Conservation (phyloP, 2,113 vertebrate species). For the Pelecanoides urinatrix region DNA sequence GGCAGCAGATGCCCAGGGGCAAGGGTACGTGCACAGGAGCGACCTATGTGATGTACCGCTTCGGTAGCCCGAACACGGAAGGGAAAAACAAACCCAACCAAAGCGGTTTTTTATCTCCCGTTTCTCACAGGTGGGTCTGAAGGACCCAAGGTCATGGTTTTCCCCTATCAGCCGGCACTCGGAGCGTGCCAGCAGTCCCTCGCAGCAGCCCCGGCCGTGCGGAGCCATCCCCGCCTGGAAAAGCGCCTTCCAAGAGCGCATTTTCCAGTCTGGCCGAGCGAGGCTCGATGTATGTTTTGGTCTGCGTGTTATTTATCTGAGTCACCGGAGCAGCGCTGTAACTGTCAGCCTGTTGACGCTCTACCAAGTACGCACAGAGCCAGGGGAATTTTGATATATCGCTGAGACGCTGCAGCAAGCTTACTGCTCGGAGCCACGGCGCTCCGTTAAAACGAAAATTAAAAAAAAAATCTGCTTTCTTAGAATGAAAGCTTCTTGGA, state of each 20-base stretch:
- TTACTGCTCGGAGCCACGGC: background rate
- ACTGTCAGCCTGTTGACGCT: background rate
- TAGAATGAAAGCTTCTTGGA: background rate
- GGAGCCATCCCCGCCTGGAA: background rate
- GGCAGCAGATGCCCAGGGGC: background rate
- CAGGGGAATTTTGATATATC: background rate
- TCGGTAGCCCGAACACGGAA: background rate
- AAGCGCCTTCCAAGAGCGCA: background rate
- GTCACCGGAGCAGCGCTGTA: background rate
- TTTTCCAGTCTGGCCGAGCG: background rate
- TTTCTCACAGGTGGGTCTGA: background rate
- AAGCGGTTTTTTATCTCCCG: background rate
- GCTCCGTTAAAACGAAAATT: background rate
- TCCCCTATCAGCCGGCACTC: fast-evolving
- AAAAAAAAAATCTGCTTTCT: background rate
- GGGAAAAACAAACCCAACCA: too few relatives aligned
- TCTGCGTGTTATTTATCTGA: background rate
- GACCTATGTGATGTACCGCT: background rate
- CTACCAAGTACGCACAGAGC: background rate
- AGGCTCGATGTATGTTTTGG: background rate
- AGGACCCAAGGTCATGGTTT: background rate
- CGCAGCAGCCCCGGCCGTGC: background rate
- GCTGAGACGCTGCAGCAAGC: background rate
- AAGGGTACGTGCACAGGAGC: fast-evolving
- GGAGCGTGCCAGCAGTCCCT: background rate